Evolutionary conservation across 2,113 vertebrate species (phyloP).

Genomic region (Neolamprologus hecqui): DNA sequence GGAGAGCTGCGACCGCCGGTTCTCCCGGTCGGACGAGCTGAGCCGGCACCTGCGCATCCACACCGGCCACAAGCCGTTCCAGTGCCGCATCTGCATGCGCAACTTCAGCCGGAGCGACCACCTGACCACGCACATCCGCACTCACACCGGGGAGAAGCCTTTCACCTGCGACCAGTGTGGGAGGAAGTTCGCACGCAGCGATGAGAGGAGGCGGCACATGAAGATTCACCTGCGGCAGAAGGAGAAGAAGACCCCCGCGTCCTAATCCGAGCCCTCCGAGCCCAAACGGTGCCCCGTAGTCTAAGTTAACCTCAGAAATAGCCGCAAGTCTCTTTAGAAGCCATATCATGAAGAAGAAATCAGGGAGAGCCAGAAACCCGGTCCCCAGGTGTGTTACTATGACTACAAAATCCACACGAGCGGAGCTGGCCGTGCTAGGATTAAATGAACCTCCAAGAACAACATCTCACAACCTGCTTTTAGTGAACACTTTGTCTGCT

Average conservation of each 20-base stretch:
- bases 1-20: constrained; percentile 88
- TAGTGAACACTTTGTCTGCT: neutral
- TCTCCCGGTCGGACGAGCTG: constrained; percentile 90
- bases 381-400: neutral
- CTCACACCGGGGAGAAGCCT: constrained; percentile 90
- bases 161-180: constrained; percentile 87
- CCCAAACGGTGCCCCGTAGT: neutral
- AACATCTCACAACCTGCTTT: neutral
- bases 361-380: neutral
- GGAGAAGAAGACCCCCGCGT: constrained; percentile 68
- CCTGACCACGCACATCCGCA: constrained; percentile 88
- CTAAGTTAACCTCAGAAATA: neutral
- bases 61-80: constrained; percentile 90
- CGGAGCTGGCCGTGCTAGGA: neutral
- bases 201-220: constrained; percentile 84
- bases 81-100: constrained; percentile 90
- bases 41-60: constrained; percentile 90
- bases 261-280: neutral
- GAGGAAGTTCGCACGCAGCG: constrained; percentile 83
- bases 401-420: neutral
- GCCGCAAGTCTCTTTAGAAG: neutral
- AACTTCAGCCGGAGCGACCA: constrained; percentile 93
- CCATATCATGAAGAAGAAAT: neutral
- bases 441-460: neutral
- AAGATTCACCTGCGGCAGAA: constrained; percentile 88